Percentiles rank a stretch among this genome's conserved stretches.
These are phyloP conservation scores for Phalacrocorax brasilianus DNA, from an alignment of 2,113 vertebrate genomes.

Conservation along the genomic window DNA sequence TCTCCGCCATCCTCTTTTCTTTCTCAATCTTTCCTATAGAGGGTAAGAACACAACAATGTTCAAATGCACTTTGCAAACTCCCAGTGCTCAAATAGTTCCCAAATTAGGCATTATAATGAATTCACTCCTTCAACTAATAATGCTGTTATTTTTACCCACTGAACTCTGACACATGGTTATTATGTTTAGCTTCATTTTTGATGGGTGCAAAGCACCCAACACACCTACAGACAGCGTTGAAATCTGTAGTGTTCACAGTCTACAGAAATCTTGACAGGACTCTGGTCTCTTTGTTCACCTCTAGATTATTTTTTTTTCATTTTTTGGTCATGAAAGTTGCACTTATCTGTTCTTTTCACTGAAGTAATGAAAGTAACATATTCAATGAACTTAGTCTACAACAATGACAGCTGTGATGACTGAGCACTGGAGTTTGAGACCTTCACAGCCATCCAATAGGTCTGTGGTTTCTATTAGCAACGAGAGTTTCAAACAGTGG, in stretches of 20 bases:
- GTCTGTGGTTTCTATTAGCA: background rate
- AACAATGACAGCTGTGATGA: background rate
- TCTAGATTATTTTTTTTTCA: background rate
- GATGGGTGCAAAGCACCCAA: background rate
- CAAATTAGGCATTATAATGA: background rate
- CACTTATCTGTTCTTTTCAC: background rate
- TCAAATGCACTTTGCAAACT: background rate
- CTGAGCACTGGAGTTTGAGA: background rate
- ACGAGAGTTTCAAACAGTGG: background rate
- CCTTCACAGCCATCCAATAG: background rate
- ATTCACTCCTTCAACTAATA: background rate
- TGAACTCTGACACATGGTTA: constrained; percentile 32
- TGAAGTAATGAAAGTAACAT: background rate
- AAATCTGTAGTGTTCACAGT: background rate
- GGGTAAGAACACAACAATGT: background rate
- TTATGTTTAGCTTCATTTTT: background rate
- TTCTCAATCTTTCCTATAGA: background rate
- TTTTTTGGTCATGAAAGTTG: background rate
- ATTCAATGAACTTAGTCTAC: background rate
- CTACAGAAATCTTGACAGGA: background rate
- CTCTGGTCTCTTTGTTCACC: background rate
- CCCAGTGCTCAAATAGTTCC: background rate
- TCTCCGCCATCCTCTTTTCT: background rate
- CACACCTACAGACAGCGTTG: background rate
- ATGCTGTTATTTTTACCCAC: background rate